These are phyloP conservation scores for Calephelis virginiensis DNA, from an alignment of 1,140 invertebrate species.

Conservation along the genomic window DNA sequence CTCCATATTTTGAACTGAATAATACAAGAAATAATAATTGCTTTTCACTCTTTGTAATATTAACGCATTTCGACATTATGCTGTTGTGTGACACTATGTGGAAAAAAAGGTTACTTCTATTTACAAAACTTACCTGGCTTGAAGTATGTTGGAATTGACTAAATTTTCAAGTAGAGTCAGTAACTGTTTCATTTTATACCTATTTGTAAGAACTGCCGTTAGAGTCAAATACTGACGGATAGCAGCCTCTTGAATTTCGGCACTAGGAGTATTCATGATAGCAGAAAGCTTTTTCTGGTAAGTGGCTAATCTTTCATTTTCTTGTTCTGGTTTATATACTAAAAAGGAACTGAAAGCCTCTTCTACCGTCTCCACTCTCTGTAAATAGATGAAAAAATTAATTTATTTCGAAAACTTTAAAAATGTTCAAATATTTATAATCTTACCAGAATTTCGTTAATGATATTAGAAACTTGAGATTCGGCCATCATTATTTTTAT, in stretches of 20 bases:
- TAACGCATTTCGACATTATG: too few relatives aligned
- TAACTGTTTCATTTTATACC: slow-evolving; percentile 84
- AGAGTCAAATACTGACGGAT: slow-evolving; percentile 85
- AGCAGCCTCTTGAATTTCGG: slow-evolving; percentile 85
- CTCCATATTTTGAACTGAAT: too few relatives aligned
- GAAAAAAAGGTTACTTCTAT: background rate
- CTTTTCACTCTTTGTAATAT: too few relatives aligned
- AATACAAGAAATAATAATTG: too few relatives aligned
- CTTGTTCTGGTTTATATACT: slow-evolving; percentile 84
- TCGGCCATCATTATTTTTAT: slow-evolving; percentile 73
- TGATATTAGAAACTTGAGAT: slow-evolving; percentile 80
- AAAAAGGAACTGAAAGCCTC: slow-evolving; percentile 92
- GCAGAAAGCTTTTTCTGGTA: slow-evolving; percentile 82
- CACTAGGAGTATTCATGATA: slow-evolving; percentile 73
- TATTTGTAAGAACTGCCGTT: slow-evolving; percentile 84
- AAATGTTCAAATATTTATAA: slow-evolving; percentile 13
- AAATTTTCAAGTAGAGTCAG: slow-evolving; percentile 85
- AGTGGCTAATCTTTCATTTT: slow-evolving; percentile 82
- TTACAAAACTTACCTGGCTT: slow-evolving; percentile 77
- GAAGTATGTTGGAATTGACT: slow-evolving; percentile 83
- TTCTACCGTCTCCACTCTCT: slow-evolving; percentile 90
- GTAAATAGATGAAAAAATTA: slow-evolving; percentile 25
- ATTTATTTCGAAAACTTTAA: slow-evolving; percentile 5
- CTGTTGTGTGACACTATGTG: too few relatives aligned
- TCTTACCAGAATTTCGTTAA: slow-evolving; percentile 84